Evolutionary conservation across 2,888 invertebrate genomes (phyloP), one percentile per base, ranked within the genome.

Genomic region (Eupelmus urozonus): DNA sequence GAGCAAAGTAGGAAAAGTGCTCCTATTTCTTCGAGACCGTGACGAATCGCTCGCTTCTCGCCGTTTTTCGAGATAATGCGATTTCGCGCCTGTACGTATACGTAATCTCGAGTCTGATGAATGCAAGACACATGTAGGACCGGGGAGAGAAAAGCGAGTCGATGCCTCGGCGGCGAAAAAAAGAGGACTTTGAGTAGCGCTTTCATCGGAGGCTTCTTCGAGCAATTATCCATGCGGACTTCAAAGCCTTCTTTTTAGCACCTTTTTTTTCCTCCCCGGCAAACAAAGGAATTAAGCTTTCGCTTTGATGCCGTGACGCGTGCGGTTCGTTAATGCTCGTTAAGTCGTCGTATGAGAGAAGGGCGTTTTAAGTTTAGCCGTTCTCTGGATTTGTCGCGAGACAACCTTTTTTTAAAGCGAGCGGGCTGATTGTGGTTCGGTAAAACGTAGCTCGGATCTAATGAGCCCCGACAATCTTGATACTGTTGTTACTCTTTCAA

Each of bases 101-200:
- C n/a, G n/a, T 34, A 34, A 34, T 34, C 7, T n/a, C 59, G 81
- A 79, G 81, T 81, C 80, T 82, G 81, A 83, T 82, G 83, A 84
- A 84, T 84, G 78, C 74, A 83, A 81, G 79, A 81, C 82, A 82
- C 80, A 77, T 81, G 82, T 80, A 72, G 69, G 72, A 76, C 11
- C 4, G 16, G 16, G 20, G 59, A 34, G 34, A 34, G 34, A 34
- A 34, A 9, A 34, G 3, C 34, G 9, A 34, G 9, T 9, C 34
- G 34, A 34, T 34, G 34, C 9, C 34, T 34, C 34, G 9, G 3
- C 34, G 34, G 34, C 9, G 3, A n/a, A n/a, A 34, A 34, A 9
- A 34, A 34, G 34, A 34, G 9, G n/a, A n/a, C n/a, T n/a, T n/a
- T n/a, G n/a, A 34, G 9, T 34, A 5, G 5, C 34, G 34, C 34